A percentile compares a stretch with the other conserved stretches of the same genome.
These are phyloP conservation scores for Galbula dea DNA, from an alignment of 2,113 vertebrate genomes.

Conservation along the genomic window DNA sequence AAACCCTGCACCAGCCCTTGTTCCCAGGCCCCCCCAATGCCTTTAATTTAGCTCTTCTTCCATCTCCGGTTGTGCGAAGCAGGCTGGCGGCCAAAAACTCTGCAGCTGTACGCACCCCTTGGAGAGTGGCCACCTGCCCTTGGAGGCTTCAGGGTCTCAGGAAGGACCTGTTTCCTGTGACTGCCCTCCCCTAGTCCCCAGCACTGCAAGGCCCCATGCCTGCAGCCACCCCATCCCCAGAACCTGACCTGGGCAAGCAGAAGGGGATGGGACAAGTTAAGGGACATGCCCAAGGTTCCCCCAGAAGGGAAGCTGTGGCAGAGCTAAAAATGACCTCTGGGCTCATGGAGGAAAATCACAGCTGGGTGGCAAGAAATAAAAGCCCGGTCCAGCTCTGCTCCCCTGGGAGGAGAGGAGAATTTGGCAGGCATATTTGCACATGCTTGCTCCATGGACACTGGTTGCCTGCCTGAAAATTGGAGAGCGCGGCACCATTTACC, in stretches of 20 bases:
- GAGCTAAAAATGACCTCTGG: neutral
- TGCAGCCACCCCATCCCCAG: neutral
- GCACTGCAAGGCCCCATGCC: accelerated
- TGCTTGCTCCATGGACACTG: neutral
- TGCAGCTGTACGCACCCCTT: neutral
- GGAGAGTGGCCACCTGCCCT: neutral
- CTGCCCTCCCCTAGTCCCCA: neutral
- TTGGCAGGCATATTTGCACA: accelerated
- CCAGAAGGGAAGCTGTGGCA: neutral
- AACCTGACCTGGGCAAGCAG: accelerated
- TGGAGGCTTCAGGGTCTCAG: accelerated
- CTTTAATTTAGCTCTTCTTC: conserved; percentile 31
- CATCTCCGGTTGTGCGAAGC: neutral
- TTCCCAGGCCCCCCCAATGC: accelerated
- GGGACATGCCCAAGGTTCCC: neutral
- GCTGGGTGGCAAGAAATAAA: neutral
- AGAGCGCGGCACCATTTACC: accelerated
- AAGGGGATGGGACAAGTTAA: neutral
- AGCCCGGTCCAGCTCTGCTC: neutral
- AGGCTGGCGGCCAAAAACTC: neutral
- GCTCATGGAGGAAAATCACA: neutral
- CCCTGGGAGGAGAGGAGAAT: neutral
- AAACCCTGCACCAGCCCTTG: neutral
- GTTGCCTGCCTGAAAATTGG: accelerated
- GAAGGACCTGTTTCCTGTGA: neutral